These are phyloP conservation scores for Anolis carolinensis DNA, from an alignment of 2,113 vertebrate genomes.

Conservation along the genomic window DNA sequence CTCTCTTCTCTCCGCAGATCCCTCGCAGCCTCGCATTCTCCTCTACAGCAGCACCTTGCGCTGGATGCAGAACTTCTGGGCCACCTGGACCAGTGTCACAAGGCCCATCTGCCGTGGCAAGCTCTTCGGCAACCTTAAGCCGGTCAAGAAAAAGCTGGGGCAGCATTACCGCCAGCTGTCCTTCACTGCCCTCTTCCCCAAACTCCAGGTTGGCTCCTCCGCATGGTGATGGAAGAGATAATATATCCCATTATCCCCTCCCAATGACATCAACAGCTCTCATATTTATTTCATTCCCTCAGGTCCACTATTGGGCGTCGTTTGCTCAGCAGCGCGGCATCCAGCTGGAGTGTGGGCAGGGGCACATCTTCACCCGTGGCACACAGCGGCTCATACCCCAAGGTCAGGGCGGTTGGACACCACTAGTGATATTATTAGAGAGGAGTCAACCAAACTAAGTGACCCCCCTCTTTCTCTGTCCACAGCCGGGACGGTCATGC, in stretches of 20 bases:
- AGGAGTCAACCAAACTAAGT: too few species aligned
- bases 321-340: conserved; percentile 97
- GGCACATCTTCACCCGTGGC: conserved; percentile 92
- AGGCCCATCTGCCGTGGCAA: conserved; percentile 95
- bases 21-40: conserved; percentile 88
- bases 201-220: conserved; percentile 82
- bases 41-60: conserved; percentile 97
- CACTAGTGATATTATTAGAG: too few species aligned
- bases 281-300: background rate
- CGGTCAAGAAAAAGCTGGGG: conserved; percentile 92
- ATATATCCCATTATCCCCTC: background rate
- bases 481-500: conserved; percentile 94
- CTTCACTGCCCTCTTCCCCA: conserved; percentile 91
- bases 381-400: conserved; percentile 95
- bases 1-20: conserved; percentile 69
- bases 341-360: conserved; percentile 93
- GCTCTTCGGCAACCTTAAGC: conserved; percentile 93
- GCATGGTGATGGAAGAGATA: background rate
- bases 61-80: conserved; percentile 99
- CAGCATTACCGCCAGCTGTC: conserved; percentile 98
- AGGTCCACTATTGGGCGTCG: conserved; percentile 99
- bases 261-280: too few species aligned
- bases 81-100: conserved; percentile 93
- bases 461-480: background rate
- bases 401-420: conserved; percentile 72